These are phyloP conservation scores for Tetramorium alpestre DNA, from an alignment of 1,140 invertebrate species.

Conservation along the genomic window DNA sequence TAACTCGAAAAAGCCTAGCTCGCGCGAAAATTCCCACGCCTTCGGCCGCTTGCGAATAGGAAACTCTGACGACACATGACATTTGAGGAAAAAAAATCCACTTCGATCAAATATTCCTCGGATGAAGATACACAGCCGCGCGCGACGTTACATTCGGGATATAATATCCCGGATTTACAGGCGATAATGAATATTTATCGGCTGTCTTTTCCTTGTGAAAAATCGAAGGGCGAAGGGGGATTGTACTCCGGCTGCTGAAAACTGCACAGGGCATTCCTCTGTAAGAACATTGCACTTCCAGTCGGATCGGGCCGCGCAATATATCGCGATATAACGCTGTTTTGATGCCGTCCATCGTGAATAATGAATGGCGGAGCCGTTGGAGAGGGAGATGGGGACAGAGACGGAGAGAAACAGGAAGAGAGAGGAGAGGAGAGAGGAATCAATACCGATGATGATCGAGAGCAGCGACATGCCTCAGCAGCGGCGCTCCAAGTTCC, in stretches of 20 bases:
- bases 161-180: conserved; percentile 10
- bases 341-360: conserved; percentile 60
- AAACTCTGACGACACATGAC: background rate
- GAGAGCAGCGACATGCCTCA: conserved; percentile 52
- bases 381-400: background rate
- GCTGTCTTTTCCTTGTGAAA: background rate
- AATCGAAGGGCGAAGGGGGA: background rate
- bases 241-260: conserved; percentile 28
- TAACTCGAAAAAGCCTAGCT: background rate
- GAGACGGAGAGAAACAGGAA: conserved; percentile 6
- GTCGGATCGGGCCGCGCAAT: conserved; percentile 32
- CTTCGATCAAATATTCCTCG: background rate
- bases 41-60: background rate
- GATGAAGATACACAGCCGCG: background rate
- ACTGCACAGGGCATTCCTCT: conserved; percentile 38
- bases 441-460: conserved; percentile 59
- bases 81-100: background rate
- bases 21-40: background rate
- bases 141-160: background rate
- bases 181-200: conserved; percentile 58
- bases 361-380: conserved; percentile 49
- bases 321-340: conserved; percentile 59
- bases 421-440: conserved; percentile 12
- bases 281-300: conserved; percentile 54
- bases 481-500: conserved; percentile 30